Conservation (phyloP, 1,140 invertebrate species). For the Ceratina calcarata region DNA sequence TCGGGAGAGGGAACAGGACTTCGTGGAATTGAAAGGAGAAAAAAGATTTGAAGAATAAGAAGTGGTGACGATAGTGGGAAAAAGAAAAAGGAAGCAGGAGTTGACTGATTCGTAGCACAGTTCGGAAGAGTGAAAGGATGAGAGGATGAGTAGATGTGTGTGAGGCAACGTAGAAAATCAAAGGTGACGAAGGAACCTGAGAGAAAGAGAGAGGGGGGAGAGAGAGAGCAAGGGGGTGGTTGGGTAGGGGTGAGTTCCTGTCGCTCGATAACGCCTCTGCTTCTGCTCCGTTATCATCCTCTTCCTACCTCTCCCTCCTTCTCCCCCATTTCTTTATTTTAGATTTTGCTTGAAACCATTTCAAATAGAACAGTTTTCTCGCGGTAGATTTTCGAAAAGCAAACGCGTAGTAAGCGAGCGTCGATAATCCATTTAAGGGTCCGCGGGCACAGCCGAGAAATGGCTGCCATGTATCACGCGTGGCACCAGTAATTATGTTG, state of each 20-base stretch:
- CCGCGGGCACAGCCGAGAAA: slow-evolving; percentile 25
- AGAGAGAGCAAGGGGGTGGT: background rate
- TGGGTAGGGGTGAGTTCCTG: slow-evolving; percentile 30
- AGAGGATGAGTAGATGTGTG: background rate
- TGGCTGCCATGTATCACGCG: slow-evolving; percentile 40
- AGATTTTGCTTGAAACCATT: background rate
- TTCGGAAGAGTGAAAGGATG: background rate
- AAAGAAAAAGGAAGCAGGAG: no score
- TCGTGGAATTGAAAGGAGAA: background rate
- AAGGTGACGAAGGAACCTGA: background rate
- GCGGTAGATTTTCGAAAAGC: no score
- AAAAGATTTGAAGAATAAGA: background rate
- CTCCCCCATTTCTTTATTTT: slow-evolving; percentile 1
- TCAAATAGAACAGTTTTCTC: background rate
- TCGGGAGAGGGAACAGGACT: no score
- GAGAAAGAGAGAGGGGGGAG: slow-evolving; percentile 7
- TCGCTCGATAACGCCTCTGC: slow-evolving; percentile 46
- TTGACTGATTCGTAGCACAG: background rate
- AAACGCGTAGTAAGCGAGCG: slow-evolving; percentile 2
- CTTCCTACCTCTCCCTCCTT: slow-evolving; percentile 23
- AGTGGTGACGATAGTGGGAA: background rate
- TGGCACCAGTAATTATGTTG: slow-evolving; percentile 46
- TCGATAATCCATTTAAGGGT: slow-evolving; percentile 18
- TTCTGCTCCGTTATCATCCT: slow-evolving; percentile 41
- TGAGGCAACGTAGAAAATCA: background rate